These are phyloP conservation scores for Zonotrichia leucophrys DNA, from an alignment of 2,113 vertebrate species.

Conservation along the genomic window DNA sequence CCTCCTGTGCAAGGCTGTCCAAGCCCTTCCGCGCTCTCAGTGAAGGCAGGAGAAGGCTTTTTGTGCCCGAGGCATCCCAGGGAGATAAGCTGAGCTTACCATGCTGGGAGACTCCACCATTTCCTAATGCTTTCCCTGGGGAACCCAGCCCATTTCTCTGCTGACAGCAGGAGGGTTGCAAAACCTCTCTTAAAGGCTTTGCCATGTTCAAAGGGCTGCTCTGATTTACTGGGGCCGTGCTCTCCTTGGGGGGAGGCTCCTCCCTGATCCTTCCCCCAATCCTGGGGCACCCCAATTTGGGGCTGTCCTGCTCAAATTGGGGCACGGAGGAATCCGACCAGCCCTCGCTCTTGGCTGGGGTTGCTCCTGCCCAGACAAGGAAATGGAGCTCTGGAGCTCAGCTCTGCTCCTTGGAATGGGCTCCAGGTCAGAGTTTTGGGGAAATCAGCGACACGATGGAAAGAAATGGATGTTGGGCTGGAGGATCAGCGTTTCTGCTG, in stretches of 20 bases:
- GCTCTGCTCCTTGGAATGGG: neutral
- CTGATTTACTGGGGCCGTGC: neutral
- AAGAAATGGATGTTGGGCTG: neutral
- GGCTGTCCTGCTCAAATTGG: neutral
- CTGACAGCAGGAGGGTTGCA: neutral
- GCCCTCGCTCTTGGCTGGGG: neutral
- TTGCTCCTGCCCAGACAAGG: neutral
- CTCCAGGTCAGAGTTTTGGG: neutral
- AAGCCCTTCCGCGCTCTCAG: rapidly evolving
- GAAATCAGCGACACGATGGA: neutral
- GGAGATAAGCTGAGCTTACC: neutral
- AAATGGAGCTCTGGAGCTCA: neutral
- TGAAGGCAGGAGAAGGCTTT: neutral
- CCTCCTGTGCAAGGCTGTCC: neutral
- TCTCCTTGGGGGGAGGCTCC: neutral
- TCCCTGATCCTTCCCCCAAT: neutral
- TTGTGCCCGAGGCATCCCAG: neutral
- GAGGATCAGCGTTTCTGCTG: neutral
- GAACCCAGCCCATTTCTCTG: neutral
- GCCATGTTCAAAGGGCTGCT: neutral
- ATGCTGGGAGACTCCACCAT: neutral
- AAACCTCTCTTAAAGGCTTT: neutral
- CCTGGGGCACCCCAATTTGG: neutral
- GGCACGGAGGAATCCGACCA: neutral
- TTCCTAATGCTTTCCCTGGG: neutral